Evolutionary conservation across 2,113 vertebrate species (phyloP).

Genomic region (Percina caprodes): DNA sequence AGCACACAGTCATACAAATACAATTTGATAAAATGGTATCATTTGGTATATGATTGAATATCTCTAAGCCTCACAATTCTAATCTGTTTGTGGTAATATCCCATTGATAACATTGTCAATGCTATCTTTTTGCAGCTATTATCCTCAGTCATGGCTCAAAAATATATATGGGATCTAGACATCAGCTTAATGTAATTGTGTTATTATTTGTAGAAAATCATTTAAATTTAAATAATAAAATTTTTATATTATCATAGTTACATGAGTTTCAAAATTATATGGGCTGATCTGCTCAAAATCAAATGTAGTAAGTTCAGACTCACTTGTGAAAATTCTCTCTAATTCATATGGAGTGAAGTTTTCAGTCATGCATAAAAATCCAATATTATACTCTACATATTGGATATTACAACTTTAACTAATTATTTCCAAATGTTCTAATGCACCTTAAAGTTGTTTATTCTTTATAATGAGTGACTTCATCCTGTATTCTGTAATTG

Average conservation of each 20-base stretch:
- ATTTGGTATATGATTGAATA: not conserved
- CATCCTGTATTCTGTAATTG: conserved; percentile 68
- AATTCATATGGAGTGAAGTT: not conserved
- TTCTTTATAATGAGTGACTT: conserved; percentile 40
- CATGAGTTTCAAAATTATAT: not conserved
- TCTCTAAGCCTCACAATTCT: not conserved
- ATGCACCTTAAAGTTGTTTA: conserved; percentile 40
- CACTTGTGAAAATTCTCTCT: not conserved
- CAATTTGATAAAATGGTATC: not conserved
- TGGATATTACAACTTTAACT: conserved; percentile 29
- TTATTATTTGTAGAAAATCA: not conserved
- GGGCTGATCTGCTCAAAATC: not conserved
- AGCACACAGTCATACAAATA: not conserved
- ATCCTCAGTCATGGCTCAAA: not conserved
- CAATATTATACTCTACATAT: conserved; percentile 17
- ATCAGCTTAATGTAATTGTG: not conserved
- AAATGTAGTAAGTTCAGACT: not conserved
- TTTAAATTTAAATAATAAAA: no score
- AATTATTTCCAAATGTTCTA: conserved; percentile 21
- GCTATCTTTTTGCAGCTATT: not conserved
- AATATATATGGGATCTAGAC: not conserved
- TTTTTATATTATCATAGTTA: no score
- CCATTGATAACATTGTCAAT: no score
- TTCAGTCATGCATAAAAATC: conserved; percentile 4
- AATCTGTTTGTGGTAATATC: not conserved